Percentiles rank a stretch among this genome's conserved stretches.
Evolutionary conservation across 2,113 vertebrate genomes (phyloP).

Genomic region (Corynorhinus townsendii): DNA sequence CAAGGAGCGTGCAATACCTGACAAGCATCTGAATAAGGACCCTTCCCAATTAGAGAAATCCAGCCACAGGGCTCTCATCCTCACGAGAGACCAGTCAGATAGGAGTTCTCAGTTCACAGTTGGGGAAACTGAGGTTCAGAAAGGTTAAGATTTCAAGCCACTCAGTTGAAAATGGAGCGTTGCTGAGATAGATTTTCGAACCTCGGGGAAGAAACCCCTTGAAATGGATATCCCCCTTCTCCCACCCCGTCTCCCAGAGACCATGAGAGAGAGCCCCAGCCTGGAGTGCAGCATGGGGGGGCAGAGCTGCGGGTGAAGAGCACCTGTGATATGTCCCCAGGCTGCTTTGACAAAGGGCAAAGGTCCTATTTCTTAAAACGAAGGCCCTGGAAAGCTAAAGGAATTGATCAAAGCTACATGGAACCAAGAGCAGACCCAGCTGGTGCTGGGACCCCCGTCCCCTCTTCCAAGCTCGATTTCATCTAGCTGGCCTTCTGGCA

Average conservation of each 20-base stretch:
- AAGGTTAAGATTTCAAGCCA: background rate
- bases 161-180: background rate
- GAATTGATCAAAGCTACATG: background rate
- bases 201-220: background rate
- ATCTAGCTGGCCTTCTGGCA: background rate
- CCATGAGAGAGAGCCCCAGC: background rate
- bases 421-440: background rate
- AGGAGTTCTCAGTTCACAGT: background rate
- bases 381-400: background rate
- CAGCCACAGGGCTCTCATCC: background rate
- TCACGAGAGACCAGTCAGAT: background rate
- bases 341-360: background rate
- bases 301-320: background rate
- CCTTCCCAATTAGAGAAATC: background rate
- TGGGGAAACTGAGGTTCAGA: background rate
- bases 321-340: background rate
- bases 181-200: background rate
- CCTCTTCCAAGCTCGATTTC: background rate
- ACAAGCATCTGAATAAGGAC: fast-evolving
- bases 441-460: fast-evolving
- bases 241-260: background rate
- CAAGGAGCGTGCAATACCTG: fast-evolving
- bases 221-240: fast-evolving
- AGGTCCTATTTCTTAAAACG: background rate
- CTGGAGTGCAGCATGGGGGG: background rate